phyloP scores from a whole-genome alignment of 92 coral and sea anemone genomes.

The Palythoa grandiflora region DNA sequence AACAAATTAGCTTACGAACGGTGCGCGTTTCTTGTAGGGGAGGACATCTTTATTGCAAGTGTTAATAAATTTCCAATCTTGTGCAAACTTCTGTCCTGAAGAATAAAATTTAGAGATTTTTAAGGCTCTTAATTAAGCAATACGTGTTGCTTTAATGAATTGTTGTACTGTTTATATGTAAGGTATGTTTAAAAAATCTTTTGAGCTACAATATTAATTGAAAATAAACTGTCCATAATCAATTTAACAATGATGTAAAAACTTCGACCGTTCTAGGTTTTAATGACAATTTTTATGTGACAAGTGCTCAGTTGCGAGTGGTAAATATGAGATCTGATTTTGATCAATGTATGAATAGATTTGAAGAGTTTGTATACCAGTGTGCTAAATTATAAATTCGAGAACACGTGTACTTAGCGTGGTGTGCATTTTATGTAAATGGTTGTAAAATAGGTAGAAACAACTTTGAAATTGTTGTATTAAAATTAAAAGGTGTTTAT shows the following conservation, averaged over 20 bases:
- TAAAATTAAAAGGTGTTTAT: conserved; percentile 86
- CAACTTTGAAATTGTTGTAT: conserved; percentile 84
- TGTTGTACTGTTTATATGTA: conserved; percentile 45
- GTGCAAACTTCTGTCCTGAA: conserved; percentile 10
- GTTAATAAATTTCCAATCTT: background rate
- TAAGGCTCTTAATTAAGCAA: background rate
- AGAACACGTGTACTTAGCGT: conserved; percentile 69
- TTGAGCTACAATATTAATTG: conserved; percentile 45
- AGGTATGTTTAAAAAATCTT: conserved; percentile 39
- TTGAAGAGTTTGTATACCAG: conserved; percentile 55
- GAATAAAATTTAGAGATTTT: background rate
- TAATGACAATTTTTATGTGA: conserved; percentile 66
- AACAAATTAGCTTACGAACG: no score
- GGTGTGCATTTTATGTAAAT: conserved; percentile 80
- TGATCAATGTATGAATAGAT: conserved; percentile 46
- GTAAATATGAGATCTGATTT: conserved; percentile 26
- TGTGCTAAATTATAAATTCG: conserved; percentile 61
- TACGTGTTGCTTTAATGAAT: conserved; percentile 8
- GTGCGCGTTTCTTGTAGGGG: background rate
- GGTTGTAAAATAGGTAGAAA: conserved; percentile 75
- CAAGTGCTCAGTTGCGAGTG: conserved; percentile 47
- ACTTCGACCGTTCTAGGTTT: conserved; percentile 72
- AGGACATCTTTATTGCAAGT: no score
- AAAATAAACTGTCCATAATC: conserved; percentile 56
- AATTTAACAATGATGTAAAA: conserved; percentile 43